These are phyloP conservation scores for Leucophora obtusa DNA, from an alignment of 2,888 invertebrate species.

Conservation along the genomic window DNA sequence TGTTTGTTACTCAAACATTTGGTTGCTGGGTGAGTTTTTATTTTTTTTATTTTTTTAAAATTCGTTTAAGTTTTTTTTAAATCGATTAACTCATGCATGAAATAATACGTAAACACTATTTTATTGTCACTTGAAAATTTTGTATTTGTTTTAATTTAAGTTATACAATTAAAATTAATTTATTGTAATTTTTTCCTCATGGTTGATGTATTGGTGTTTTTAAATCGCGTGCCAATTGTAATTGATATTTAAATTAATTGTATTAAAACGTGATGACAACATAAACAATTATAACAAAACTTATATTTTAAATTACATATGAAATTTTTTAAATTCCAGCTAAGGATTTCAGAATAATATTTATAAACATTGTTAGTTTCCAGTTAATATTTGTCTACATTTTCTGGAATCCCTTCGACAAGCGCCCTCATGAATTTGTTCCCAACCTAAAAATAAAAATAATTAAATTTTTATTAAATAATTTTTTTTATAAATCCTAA, in stretches of 20 bases:
- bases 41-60: neutral
- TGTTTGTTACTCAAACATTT: neutral
- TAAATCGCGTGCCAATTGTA: conserved; percentile 41
- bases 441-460: conserved; percentile 27
- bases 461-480: neutral
- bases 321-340: too few species aligned
- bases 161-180: neutral
- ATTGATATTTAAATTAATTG: conserved; percentile 17
- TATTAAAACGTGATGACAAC: neutral
- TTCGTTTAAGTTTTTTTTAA: conserved; percentile 4
- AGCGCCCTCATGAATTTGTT: conserved; percentile 4
- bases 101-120: conserved; percentile 11
- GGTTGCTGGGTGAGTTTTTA: neutral
- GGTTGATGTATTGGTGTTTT: conserved; percentile 8
- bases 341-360: too few species aligned
- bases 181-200: conserved; percentile 6
- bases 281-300: too few species aligned
- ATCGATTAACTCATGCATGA: conserved; percentile 22
- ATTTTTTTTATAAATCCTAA: neutral
- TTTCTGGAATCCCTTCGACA: conserved; percentile 1
- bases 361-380: neutral
- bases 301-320: too few species aligned
- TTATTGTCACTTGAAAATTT: conserved; percentile 1
- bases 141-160: neutral
- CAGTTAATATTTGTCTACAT: neutral